Percentiles rank a stretch among this genome's conserved stretches.
Evolutionary conservation across 2,888 invertebrate genomes (phyloP).

Genomic region (Byasa hedistus): DNA sequence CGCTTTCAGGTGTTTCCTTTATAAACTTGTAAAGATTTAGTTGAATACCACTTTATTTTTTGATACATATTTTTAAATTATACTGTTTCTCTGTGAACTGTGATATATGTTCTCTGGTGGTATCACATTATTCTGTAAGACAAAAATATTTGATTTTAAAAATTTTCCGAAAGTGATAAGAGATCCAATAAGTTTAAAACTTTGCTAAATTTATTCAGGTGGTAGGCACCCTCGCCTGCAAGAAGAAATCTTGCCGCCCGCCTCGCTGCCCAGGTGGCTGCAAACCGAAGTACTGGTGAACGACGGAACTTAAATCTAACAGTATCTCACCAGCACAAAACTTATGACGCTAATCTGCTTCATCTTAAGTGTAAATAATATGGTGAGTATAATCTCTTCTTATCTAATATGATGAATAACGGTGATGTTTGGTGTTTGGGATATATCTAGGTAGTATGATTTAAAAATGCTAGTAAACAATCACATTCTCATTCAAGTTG

Average conservation of each 20-base stretch:
- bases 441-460: neutral
- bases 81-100: too few species aligned
- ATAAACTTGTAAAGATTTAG: too few species aligned
- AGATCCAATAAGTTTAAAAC: neutral
- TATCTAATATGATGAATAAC: neutral
- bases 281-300: slow-evolving; percentile 69
- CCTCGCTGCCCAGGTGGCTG: slow-evolving; percentile 74
- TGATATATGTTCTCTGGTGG: too few species aligned
- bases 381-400: slow-evolving; percentile 10
- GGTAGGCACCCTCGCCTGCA: slow-evolving; percentile 57
- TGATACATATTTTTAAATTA: too few species aligned
- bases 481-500: too few species aligned
- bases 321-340: slow-evolving; percentile 9
- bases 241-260: slow-evolving; percentile 59
- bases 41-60: too few species aligned
- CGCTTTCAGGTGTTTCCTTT: too few species aligned
- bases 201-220: slow-evolving; percentile 41
- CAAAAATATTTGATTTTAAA: too few species aligned
- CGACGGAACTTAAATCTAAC: slow-evolving; percentile 5
- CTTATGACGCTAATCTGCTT: slow-evolving; percentile 19
- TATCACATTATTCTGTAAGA: too few species aligned
- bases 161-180: too few species aligned
- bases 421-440: neutral
- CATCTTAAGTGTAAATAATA: slow-evolving; percentile 13
- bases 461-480: too few species aligned